Evolutionary conservation across 2,113 vertebrate species (phyloP), one percentile per base, ranked within the genome.

Genomic region (Oplegnathus fasciatus): DNA sequence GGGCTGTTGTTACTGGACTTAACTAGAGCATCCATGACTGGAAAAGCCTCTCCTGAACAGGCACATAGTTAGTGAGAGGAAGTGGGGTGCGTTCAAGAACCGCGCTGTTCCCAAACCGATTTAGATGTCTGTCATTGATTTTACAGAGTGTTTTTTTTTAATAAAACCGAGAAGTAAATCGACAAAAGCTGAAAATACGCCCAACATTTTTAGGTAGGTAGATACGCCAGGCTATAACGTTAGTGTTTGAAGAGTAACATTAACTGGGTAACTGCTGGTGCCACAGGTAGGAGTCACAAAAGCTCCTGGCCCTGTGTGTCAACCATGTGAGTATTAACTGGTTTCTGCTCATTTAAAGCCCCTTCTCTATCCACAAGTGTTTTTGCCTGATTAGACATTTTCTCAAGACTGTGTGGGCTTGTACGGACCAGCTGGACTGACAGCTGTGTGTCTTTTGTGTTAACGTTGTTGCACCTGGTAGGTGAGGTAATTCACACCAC

Each of bases 51-150:
- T 52, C 22, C 52, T 57, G 14, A 68, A 6, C 9, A 44, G 18
- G 24, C 6, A 0, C 42, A 9, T 7, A 11, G 28, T 8, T n/a
- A n/a, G 7, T 2, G 24, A 11, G 34, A 74, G 67, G 67, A 83
- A 75, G 26, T 37, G 61, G 15, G 88, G 4, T 46, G 80, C 87
- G 13, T 92, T 92, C 90, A 92, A 83, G 55, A 80, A 24, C 83
- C 1, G 7, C 58, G 11, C 11, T 30, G 85, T 82, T 86, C 11
- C 9, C 10, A 14, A n/a, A 0, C 5, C 1, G 24, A 18, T 15
- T 11, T 9, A 50, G 9, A 22, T 15, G 22, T 11, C 3, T 28
- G 10, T 46, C 24, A 24, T 44, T 44, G 2, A 26, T 26, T 28
- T 48, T 2, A 48, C 28, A 24, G 11, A 30, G 34, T 30, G 17